A percentile compares a stretch with the other conserved stretches of the same genome.
Evolutionary conservation across 2,113 vertebrate species (phyloP).

Genomic region (Toxotes chatareus): DNA sequence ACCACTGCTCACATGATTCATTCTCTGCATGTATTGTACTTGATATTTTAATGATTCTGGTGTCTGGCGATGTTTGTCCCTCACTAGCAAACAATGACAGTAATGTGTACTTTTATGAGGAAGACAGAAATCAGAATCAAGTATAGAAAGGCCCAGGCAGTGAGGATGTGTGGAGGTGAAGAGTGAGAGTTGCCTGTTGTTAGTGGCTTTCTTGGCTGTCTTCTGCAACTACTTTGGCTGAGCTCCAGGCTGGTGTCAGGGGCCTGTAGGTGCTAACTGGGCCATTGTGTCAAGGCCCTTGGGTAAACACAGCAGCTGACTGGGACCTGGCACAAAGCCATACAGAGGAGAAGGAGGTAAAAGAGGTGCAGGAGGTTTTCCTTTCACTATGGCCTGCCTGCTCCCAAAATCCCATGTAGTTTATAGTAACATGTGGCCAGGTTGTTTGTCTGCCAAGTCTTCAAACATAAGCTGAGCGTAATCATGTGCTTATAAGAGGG

Average conservation of each 20-base stretch:
- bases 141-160: not conserved
- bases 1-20: not conserved
- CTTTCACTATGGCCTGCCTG: conserved; percentile 47
- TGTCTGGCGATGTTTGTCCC: too few relatives aligned
- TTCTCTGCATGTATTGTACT: not conserved
- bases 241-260: conserved; percentile 71
- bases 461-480: conserved; percentile 57
- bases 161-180: conserved; percentile 28
- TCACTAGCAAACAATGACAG: not conserved
- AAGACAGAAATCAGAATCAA: not conserved
- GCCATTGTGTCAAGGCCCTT: conserved; percentile 79
- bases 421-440: conserved; percentile 63
- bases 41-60: not conserved
- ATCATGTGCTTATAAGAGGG: conserved; percentile 61
- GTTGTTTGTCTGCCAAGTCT: conserved; percentile 69
- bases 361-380: conserved; percentile 55
- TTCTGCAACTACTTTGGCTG: conserved; percentile 68
- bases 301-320: conserved; percentile 77
- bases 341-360: conserved; percentile 50
- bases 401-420: conserved; percentile 70
- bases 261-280: conserved; percentile 74
- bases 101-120: not conserved
- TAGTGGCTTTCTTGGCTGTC: conserved; percentile 61
- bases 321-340: conserved; percentile 69
- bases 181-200: conserved; percentile 68